phyloP scores from a whole-genome alignment of 2,113 vertebrate genomes.

The Hippocampus zosterae region DNA sequence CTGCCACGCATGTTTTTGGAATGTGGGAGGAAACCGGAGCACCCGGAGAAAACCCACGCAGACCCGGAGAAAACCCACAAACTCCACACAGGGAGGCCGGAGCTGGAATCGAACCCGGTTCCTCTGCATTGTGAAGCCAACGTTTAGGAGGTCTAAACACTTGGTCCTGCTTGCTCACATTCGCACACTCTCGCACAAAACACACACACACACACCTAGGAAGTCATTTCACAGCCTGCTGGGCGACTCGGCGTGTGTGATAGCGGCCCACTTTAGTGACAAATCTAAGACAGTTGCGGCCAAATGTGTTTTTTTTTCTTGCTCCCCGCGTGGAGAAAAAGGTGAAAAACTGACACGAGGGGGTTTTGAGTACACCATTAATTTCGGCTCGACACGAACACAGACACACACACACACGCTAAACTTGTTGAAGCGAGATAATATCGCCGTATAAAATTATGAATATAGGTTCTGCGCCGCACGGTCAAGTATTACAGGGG shows the following conservation, averaged over 20 bases:
- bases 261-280: constrained; percentile 33
- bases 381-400: constrained; percentile 40
- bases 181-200: neutral
- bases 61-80: no score
- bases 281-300: constrained; percentile 43
- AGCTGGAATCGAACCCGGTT: no score
- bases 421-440: constrained; percentile 38
- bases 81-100: no score
- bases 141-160: neutral
- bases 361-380: constrained; percentile 55
- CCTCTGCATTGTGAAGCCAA: no score
- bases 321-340: constrained; percentile 17
- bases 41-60: no score
- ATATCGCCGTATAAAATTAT: constrained; percentile 5
- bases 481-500: constrained; percentile 2
- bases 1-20: no score
- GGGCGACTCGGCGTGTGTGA: constrained; percentile 36
- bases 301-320: constrained; percentile 38
- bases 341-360: constrained; percentile 51
- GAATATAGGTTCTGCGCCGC: constrained; percentile 22
- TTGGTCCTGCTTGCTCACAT: neutral
- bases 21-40: no score
- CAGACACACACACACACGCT: neutral
- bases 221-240: constrained; percentile 59
- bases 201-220: constrained; percentile 3